Base-by-base conservation (phyloP, 2,797 vertebrate species). In the Sciurus carolinensis region DNA sequence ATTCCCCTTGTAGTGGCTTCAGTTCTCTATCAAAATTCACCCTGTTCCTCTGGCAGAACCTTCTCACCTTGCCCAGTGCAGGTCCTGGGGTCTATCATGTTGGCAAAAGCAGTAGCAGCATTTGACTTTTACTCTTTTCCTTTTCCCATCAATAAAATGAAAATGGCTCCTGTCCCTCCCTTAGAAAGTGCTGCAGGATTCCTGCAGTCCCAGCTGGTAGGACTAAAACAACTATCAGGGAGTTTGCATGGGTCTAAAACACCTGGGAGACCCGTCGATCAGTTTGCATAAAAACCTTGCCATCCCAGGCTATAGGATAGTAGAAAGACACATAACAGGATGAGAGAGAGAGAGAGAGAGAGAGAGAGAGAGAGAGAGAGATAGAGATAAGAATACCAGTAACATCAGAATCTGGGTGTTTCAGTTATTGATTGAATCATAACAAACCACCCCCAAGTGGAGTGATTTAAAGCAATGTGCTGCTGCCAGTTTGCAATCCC, bases 231-330 rank as follows among this genome's bases (percentile, higher is more conserved):
- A 36, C 20, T 26, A 2, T 44, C 59, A 33, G 54, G n/a, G 71
- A 72, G 77, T 94, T 92, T 95, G 54, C 14, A 5, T 83, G 59
- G 67, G 26, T 93, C 59, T 92, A 79, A 94, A 93, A 30, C n/a
- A 18, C 72, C 71, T 9, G 22, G 92, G 87, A 73, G 76, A 73
- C 3, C 39, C 94, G 73, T 47, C 67, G n/a, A 39, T 24, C n/a
- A 44, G 24, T 93, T 71, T 95, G 81, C 54, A 76, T 92, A 24
- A 24, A 62, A 62, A 62, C 26, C 8, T 24, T 62, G 59, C 42
- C 44, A 39, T 50, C 17, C 33, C 17, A 52, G 82, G 44, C 39
- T 67, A 77, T 3, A 42, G 42, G 30, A 39, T 71, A 26, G 20
- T 73, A 44, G 52, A n/a, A 80, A 87, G 77, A 62, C 54, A 28